These are phyloP conservation scores for Pterostichus niger DNA, from an alignment of 2,888 invertebrate genomes.

Conservation along the genomic window DNA sequence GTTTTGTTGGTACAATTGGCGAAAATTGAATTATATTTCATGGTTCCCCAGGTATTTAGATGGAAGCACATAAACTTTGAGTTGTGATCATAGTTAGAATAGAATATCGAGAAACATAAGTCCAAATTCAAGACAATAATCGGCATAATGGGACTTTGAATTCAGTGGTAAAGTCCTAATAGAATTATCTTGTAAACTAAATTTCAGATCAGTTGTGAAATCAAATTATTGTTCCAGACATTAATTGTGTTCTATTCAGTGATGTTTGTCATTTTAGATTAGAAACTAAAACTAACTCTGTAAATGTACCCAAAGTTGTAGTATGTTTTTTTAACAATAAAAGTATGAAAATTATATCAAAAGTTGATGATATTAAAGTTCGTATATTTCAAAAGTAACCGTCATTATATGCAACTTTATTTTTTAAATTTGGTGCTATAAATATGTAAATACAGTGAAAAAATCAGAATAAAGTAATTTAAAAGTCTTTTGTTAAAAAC, in stretches of 20 bases:
- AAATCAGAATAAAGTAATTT: conserved; percentile 63
- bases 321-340: not conserved
- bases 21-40: not conserved
- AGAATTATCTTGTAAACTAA: conserved; percentile 17
- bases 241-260: no score
- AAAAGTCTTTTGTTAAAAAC: conserved; percentile 54
- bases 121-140: conserved; percentile 44
- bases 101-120: conserved; percentile 28
- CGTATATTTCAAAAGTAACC: not conserved
- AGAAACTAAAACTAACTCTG: no score
- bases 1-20: no score
- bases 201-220: not conserved
- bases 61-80: not conserved
- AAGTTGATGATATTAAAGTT: conserved; percentile 25
- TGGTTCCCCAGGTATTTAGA: not conserved
- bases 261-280: no score
- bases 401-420: conserved; percentile 37
- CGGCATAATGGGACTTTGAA: conserved; percentile 36
- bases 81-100: conserved; percentile 29
- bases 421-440: conserved; percentile 57
- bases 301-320: not conserved
- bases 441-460: conserved; percentile 64
- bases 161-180: conserved; percentile 18
- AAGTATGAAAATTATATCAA: conserved; percentile 13
- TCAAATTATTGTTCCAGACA: not conserved